Conservation (phyloP, 2,113 vertebrate genomes). For the Coptodon bakossiorum region DNA sequence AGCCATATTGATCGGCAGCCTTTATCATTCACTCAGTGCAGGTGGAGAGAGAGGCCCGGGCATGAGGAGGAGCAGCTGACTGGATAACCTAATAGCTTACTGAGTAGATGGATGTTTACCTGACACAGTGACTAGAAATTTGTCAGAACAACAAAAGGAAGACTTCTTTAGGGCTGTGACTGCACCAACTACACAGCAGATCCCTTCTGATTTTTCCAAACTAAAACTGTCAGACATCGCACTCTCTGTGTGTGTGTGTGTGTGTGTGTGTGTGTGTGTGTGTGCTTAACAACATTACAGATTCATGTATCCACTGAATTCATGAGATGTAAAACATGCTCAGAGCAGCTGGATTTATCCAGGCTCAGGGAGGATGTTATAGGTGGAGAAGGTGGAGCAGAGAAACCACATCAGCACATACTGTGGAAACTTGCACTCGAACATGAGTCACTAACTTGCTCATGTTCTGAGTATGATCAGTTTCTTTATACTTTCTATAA, state of each 20-base stretch:
- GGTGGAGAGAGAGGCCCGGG: background rate
- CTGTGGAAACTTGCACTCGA: background rate
- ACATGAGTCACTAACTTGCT: background rate
- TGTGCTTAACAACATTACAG: background rate
- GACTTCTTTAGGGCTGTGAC: background rate
- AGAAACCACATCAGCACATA: background rate
- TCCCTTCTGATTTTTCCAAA: background rate
- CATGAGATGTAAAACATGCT: slow-evolving; percentile 25
- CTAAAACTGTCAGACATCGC: background rate
- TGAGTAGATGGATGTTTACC: slow-evolving; percentile 4
- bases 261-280: too few relatives aligned
- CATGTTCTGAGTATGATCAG: background rate
- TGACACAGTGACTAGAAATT: background rate
- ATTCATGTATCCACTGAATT: background rate
- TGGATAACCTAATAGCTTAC: slow-evolving; percentile 13
- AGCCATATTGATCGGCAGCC: slow-evolving; percentile 64
- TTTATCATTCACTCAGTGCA: slow-evolving; percentile 43
- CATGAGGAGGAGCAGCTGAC: slow-evolving; percentile 2
- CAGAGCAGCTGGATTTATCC: slow-evolving; percentile 15
- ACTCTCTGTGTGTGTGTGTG: too few relatives aligned
- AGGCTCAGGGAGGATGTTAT: background rate
- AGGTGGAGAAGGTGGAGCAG: background rate
- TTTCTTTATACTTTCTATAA: background rate
- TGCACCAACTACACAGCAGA: background rate
- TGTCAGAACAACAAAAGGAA: background rate